Evolutionary conservation across 2,797 vertebrate genomes (phyloP).

Genomic region (Anabas testudineus): DNA sequence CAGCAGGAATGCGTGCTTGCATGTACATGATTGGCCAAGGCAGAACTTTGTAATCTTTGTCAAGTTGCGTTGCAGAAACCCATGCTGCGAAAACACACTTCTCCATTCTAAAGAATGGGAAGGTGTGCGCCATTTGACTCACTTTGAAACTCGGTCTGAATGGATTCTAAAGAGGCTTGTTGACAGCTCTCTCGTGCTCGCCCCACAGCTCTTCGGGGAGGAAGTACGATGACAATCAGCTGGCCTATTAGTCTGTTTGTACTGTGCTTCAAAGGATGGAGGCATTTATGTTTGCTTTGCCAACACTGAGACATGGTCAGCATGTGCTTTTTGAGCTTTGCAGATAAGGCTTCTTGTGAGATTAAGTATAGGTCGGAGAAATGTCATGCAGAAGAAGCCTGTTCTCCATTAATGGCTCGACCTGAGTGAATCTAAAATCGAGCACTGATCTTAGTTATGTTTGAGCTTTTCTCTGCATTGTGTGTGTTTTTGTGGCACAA

Average conservation of each 20-base stretch:
- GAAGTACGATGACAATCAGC: slow-evolving; percentile 64
- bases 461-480: not conserved
- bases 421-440: not conserved
- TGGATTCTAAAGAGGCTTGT: not conserved
- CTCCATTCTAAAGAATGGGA: too few species aligned
- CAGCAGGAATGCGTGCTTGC: too few species aligned
- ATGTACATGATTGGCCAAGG: too few species aligned
- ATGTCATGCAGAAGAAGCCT: slow-evolving; percentile 17
- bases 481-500: not conserved
- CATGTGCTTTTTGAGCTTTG: slow-evolving; percentile 29
- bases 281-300: slow-evolving; percentile 71
- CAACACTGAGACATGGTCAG: slow-evolving; percentile 57
- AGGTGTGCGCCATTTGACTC: too few species aligned
- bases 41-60: too few species aligned
- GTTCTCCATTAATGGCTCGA: not conserved
- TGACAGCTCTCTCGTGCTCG: not conserved
- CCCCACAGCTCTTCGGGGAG: slow-evolving; percentile 33
- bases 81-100: too few species aligned
- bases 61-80: too few species aligned
- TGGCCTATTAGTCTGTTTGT: slow-evolving; percentile 46
- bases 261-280: slow-evolving; percentile 63
- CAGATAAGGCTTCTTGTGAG: slow-evolving; percentile 29
- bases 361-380: slow-evolving; percentile 36
- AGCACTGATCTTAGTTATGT: not conserved
- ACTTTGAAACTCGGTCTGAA: not conserved